phyloP scores from a whole-genome alignment of 2,797 vertebrate species.

The Dipus sagitta region DNA sequence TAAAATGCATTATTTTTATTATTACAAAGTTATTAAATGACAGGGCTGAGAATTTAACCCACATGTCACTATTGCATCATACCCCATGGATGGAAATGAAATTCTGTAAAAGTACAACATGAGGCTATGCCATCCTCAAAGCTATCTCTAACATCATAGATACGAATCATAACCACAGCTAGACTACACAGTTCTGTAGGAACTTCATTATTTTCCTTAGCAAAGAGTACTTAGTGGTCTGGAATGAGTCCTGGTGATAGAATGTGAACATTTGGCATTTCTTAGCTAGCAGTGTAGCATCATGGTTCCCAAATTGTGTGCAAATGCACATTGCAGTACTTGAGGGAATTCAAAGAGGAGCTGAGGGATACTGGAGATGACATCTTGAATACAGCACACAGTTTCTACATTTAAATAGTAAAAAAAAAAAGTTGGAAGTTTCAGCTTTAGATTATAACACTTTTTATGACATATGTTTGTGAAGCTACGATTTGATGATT shows the following conservation, averaged over 20 bases:
- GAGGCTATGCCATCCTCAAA: neutral
- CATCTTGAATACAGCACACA: neutral
- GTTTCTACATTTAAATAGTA: neutral
- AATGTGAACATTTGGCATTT: neutral
- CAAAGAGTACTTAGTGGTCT: neutral
- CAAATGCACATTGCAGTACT: neutral
- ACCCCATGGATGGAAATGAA: neutral
- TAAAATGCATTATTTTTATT: neutral
- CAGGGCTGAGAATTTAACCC: neutral
- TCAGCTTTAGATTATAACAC: neutral
- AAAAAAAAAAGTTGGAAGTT: neutral
- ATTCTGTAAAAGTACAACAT: neutral
- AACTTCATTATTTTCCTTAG: neutral
- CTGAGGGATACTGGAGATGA: neutral
- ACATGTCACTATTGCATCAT: neutral
- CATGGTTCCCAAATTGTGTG: neutral
- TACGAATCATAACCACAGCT: constrained; percentile 17
- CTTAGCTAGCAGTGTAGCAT: neutral
- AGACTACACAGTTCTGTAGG: neutral
- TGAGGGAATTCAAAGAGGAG: neutral
- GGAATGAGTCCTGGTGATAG: neutral
- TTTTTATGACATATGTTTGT: constrained; percentile 29
- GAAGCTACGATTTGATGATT: neutral
- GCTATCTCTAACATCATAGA: neutral
- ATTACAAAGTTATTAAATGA: neutral